Percentiles rank a stretch among this genome's conserved stretches.
Evolutionary conservation across 1,140 invertebrate genomes (phyloP).

Genomic region (Macrobrachium rosenbergii): DNA sequence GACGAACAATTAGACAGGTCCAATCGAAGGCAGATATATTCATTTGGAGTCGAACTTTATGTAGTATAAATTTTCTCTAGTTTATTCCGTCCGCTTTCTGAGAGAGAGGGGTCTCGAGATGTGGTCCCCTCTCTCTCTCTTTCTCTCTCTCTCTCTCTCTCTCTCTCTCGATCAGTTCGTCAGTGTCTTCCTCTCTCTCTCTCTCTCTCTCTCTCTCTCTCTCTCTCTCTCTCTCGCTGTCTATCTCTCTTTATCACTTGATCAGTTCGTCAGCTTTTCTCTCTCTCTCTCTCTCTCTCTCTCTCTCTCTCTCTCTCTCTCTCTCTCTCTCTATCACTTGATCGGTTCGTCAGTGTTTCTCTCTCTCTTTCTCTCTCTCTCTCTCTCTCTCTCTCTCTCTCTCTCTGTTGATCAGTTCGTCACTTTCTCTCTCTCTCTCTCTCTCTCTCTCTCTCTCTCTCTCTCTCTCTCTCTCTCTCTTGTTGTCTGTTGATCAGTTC

Average conservation of each 20-base stretch:
- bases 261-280: too few relatives aligned
- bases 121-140: background rate
- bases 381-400: background rate
- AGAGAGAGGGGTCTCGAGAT: background rate
- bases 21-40: too few relatives aligned
- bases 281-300: background rate
- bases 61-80: background rate
- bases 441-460: background rate
- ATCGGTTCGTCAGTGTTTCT: too few relatives aligned
- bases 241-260: too few relatives aligned
- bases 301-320: slow-evolving; percentile 1
- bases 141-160: background rate
- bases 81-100: background rate
- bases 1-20: too few relatives aligned
- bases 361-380: background rate
- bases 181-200: background rate
- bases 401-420: too few relatives aligned
- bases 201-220: background rate
- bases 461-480: too few relatives aligned
- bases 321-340: background rate
- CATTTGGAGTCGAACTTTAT: too few relatives aligned
- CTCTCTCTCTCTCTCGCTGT: background rate
- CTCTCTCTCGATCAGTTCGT: too few relatives aligned
- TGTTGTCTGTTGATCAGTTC: too few relatives aligned
- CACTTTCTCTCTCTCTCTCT: background rate